Evolutionary conservation across 2,888 invertebrate species (phyloP), one percentile per base, ranked within the genome.

Genomic region (Drosophila peninsularis): DNA sequence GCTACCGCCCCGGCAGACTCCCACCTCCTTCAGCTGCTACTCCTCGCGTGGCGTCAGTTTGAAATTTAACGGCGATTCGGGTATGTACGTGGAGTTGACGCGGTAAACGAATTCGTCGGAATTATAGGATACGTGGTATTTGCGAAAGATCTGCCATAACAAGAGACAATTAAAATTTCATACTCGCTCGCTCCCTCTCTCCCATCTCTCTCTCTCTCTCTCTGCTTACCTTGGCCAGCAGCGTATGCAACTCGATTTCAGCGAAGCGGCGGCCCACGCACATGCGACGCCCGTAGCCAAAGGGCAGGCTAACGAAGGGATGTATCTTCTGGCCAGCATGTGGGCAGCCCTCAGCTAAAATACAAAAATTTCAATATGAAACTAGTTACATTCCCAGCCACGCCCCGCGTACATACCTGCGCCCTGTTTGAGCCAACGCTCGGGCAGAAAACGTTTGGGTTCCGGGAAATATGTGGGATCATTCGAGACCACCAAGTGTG

Each of bases 261-360:
- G 97, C 96, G 91, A 97, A 96, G 87, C 97, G 93, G 82, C 96
- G 94, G 53, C 97, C 97, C 82, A 96, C 93, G 91, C 96, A 96
- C 93, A 96, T 96, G 75, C 96, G 93, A 62, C 96, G 93, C 1
- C 96, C 96, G 90, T 95, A 96, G 9, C 96, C 96, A 92, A 96
- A 96, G 13, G 96, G 96, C 70, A 96, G 93, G 56, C 95, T 95
- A 0, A 95, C 95, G 90, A 95, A 96, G 32, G 96, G 96, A 92
- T 96, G 96, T 64, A 95, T 95, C 93, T 94, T 94, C 88, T 94
- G 92, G 62, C 87, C 89, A 60, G 91, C 88, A 88, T 92, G 90
- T 61, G 92, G 92, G 73, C 92, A 92, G 32, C 62, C 75, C 5
- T 30, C 62, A 54, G 42, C 82, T 78, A 52, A 27, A 62, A 53